Evolutionary conservation across 2,888 invertebrate genomes (phyloP), one percentile per base, ranked within the genome.

Genomic region (Euplexia lucipara): DNA sequence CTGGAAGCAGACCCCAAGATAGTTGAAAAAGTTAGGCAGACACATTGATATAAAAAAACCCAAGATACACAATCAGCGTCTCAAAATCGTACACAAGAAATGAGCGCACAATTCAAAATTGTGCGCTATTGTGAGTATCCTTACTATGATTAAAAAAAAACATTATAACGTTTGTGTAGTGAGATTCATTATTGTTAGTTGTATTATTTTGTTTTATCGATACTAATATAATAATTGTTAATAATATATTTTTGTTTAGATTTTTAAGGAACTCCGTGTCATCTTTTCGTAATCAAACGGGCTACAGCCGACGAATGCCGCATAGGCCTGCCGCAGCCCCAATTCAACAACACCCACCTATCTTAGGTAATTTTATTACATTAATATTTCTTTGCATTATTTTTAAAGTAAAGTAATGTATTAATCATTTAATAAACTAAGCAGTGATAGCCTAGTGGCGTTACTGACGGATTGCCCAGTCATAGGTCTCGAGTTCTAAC

Each of bases 251-350:
- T 60, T 56, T 34, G 83, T 84, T 14, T 79, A 95, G 98, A 81
- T 99, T 98, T 94, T 92, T 99, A 66, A 96, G 99, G 48, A 98
- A 97, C 83, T 98, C 98, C 0, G 99, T 99, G 1, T 97, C 97
- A 60, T 97, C 98, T 81, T 99, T 99, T 89, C 98, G 97, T 83
- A 99, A 98, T 90, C 98, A 98, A 85, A 98, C 98, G 0, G 99
- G 99, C 0, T 99, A 98, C 89, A 97, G 97, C 42, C 89, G 95
- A 2, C 89, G 94, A 32, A 86, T 86, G 75, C 94, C 94, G 2
- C 95, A 95, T 75, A 86, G 94, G 0, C 92, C 92, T 0, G 87
- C 90, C 0, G 89, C 88, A 1, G 82, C 83, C 0, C 89, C 88
- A 5, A 65, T 83, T 3, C 88, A 85, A 44, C 84, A 78, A 44